Evolutionary conservation across 2,113 vertebrate genomes (phyloP), one percentile per base, ranked within the genome.

Genomic region (Lonchura striata): DNA sequence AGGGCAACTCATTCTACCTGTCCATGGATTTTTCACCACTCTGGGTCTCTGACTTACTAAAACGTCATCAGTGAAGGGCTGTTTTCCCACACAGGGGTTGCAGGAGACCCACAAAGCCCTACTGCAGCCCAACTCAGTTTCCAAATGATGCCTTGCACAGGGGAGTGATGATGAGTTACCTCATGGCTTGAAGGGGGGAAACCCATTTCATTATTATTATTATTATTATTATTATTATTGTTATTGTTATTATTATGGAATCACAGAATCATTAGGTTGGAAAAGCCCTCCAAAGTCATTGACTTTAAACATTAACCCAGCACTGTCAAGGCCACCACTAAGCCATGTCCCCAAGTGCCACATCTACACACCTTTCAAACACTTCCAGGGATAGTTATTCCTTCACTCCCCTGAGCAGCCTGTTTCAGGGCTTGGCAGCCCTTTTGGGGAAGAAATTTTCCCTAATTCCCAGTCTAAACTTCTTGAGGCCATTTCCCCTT

Each of bases 1-100:
- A 46, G 25, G 39, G 27, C 0, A 1, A 7, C 53, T 37, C 0
- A 0, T 44, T 78, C 52, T 47, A 27, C 23, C 30, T 7, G 11
- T 2, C 60, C 7, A 1, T 1, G 63, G 46, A 8, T 65, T 60
- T 41, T 47, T 19, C 66, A 41, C 5, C 3, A 21, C 49, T n/a
- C 11, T 4, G 33, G 6, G 21, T 71, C 79, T 66, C 82, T 25
- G n/a, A 4, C 2, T n/a, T 12, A 35, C 8, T 44, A 24, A 31
- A 85, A 23, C 8, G 5, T 11, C 31, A 35, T 1, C 3, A 0
- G 1, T 0, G 4, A 57, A 83, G n/a, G n/a, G 24, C 30, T 25
- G 13, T 30, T 60, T 46, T 18, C 33, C 35, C 50, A 16, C 54
- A 21, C 13, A 70, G 28, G 47, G 19, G 3, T 11, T 49, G 15